Conservation (phyloP, 2,797 vertebrate genomes). For the Poecilia picta region DNA sequence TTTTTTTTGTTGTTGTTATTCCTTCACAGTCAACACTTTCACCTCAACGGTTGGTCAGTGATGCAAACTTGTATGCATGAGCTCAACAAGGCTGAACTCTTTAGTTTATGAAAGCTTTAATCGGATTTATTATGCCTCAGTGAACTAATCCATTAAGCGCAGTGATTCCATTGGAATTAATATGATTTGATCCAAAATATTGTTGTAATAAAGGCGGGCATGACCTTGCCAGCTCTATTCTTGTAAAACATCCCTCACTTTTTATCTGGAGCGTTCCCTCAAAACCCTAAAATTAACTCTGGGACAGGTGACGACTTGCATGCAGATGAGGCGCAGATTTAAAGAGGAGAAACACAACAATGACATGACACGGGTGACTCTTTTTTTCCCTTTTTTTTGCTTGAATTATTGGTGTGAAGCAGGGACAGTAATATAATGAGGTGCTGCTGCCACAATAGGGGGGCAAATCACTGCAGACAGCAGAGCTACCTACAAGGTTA, state of each 20-base stretch:
- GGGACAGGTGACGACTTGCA: background rate
- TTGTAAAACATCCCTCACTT: background rate
- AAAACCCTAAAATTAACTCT: background rate
- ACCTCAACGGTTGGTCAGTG: background rate
- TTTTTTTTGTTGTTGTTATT: background rate
- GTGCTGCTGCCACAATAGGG: slow-evolving; percentile 30
- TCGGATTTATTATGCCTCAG: background rate
- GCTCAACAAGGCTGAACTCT: background rate
- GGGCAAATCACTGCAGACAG: slow-evolving; percentile 41
- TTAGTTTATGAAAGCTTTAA: slow-evolving; percentile 11
- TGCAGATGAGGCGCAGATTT: slow-evolving; percentile 12
- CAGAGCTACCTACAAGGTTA: slow-evolving; percentile 44
- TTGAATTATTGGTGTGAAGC: slow-evolving; percentile 47
- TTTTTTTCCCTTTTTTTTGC: slow-evolving; percentile 7
- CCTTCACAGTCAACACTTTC: background rate
- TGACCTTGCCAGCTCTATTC: background rate
- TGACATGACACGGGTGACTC: slow-evolving; percentile 2
- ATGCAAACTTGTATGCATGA: background rate
- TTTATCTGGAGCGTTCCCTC: background rate
- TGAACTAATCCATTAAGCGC: background rate
- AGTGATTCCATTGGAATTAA: background rate
- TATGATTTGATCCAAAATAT: background rate
- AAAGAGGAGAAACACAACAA: background rate
- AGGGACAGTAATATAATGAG: slow-evolving; percentile 51
- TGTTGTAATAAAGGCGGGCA: background rate